Evolutionary conservation across 1,140 invertebrate genomes (phyloP).

Genomic region (Melitaea cinxia): DNA sequence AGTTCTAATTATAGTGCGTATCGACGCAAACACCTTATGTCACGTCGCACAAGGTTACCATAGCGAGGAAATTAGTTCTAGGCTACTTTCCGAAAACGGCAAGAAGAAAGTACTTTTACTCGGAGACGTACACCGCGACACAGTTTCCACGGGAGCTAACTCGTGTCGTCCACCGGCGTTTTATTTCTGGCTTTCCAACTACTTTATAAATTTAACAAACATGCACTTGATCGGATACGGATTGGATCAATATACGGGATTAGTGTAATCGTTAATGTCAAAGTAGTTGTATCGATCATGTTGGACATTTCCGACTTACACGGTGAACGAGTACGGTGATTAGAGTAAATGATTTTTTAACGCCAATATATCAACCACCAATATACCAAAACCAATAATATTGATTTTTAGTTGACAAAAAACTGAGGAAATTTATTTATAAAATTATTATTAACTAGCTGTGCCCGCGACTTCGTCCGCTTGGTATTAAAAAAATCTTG

Average conservation of each 20-base stretch:
- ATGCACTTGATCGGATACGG: too few species aligned
- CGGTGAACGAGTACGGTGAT: too few species aligned
- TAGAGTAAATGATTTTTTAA: too few species aligned
- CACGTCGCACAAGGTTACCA: conserved; percentile 70
- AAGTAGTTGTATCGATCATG: background rate
- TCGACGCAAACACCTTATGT: conserved; percentile 66
- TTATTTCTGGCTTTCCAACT: conserved; percentile 61
- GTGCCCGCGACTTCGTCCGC: too few species aligned
- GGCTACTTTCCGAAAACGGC: conserved; percentile 77
- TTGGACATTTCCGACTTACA: background rate
- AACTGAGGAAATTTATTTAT: too few species aligned
- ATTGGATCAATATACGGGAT: conserved; percentile 4
- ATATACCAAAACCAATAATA: too few species aligned
- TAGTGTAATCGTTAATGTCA: background rate
- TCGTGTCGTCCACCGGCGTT: conserved; percentile 40
- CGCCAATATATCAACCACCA: too few species aligned
- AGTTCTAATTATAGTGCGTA: conserved; percentile 66
- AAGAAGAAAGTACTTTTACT: conserved; percentile 81
- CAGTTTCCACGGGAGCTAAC: conserved; percentile 70
- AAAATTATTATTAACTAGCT: too few species aligned
- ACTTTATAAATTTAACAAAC: conserved; percentile 43
- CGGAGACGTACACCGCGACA: conserved; percentile 68
- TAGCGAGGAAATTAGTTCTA: conserved; percentile 68
- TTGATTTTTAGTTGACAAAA: too few species aligned
- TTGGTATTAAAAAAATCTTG: too few species aligned